A percentile compares a stretch with the other conserved stretches of the same genome.
Conservation (phyloP, 2,113 vertebrate genomes). For the Cricetomys ansorgei region DNA sequence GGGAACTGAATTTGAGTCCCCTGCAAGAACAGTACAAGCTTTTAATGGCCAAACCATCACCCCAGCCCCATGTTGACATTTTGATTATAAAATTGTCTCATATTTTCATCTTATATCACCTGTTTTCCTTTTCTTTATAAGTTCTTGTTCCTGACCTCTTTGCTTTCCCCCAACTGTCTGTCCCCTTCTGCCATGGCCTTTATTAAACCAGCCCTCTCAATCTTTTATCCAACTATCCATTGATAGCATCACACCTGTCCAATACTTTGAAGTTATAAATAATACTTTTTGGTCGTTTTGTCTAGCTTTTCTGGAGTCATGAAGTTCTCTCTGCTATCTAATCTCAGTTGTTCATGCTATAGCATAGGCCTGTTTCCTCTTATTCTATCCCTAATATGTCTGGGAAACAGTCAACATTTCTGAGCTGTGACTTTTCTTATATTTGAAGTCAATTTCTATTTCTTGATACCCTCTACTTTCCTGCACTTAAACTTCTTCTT, state of each 20-base stretch:
- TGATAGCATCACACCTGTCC: neutral
- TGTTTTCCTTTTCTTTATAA: conserved; percentile 46
- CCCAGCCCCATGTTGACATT: neutral
- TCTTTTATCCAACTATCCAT: conserved; percentile 40
- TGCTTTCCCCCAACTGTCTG: conserved; percentile 33
- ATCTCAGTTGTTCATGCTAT: conserved; percentile 72
- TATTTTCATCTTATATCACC: neutral
- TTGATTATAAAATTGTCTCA: conserved; percentile 55
- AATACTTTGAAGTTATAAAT: conserved; percentile 44
- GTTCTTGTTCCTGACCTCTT: conserved; percentile 7
- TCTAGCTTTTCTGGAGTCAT: conserved; percentile 61
- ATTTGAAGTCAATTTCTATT: conserved; percentile 53
- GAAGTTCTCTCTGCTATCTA: conserved; percentile 76
- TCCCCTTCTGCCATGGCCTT: conserved; percentile 52
- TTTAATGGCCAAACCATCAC: neutral
- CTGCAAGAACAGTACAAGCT: neutral
- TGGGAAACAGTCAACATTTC: conserved; percentile 65
- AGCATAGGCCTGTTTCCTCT: conserved; percentile 71
- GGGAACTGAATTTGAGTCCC: neutral
- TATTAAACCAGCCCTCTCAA: conserved; percentile 26
- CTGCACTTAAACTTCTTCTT: conserved; percentile 7
- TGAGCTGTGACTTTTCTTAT: conserved; percentile 62
- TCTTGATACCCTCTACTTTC: neutral
- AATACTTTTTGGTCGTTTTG: conserved; percentile 49
- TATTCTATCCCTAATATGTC: conserved; percentile 46